Evolutionary conservation across 2,888 invertebrate genomes (phyloP).

Genomic region (Hoplodrina blanda): DNA sequence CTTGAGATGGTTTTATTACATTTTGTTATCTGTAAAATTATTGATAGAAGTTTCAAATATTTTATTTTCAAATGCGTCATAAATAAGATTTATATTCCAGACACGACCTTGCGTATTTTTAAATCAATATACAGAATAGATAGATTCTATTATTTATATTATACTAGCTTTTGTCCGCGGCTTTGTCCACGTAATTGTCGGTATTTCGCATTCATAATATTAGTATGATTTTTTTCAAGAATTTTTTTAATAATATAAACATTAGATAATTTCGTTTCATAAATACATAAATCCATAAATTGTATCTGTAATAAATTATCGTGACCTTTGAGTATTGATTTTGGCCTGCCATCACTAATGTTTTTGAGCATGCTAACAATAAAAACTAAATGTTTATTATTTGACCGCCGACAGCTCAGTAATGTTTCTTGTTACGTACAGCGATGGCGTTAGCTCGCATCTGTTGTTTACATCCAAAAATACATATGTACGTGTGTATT

Average conservation of each 20-base stretch:
- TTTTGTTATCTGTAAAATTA: too few relatives aligned
- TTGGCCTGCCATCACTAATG: constrained; percentile 5
- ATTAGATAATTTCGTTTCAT: constrained; percentile 8
- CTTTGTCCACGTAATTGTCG: too few relatives aligned
- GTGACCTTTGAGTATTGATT: constrained; percentile 30
- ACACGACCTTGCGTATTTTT: background rate
- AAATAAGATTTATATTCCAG: constrained; percentile 8
- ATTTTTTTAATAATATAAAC: background rate
- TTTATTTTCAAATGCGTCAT: background rate
- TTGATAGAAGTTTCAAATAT: background rate
- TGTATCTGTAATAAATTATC: constrained; percentile 8
- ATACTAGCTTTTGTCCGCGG: too few relatives aligned
- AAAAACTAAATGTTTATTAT: constrained; percentile 40
- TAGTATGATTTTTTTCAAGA: background rate
- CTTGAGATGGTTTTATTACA: too few relatives aligned
- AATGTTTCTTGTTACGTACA: constrained; percentile 38
- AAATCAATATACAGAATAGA: constrained; percentile 2
- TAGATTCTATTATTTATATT: background rate
- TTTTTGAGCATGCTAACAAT: constrained; percentile 28
- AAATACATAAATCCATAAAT: too few relatives aligned
- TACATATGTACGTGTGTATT: constrained; percentile 39
- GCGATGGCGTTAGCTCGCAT: constrained; percentile 28
- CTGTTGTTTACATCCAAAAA: constrained; percentile 53
- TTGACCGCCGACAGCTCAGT: constrained; percentile 7
- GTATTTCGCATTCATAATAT: background rate